Percentiles rank a stretch among this genome's conserved stretches.
Conservation (phyloP, 1,140 invertebrate genomes). For the Drosophila littoralis region DNA sequence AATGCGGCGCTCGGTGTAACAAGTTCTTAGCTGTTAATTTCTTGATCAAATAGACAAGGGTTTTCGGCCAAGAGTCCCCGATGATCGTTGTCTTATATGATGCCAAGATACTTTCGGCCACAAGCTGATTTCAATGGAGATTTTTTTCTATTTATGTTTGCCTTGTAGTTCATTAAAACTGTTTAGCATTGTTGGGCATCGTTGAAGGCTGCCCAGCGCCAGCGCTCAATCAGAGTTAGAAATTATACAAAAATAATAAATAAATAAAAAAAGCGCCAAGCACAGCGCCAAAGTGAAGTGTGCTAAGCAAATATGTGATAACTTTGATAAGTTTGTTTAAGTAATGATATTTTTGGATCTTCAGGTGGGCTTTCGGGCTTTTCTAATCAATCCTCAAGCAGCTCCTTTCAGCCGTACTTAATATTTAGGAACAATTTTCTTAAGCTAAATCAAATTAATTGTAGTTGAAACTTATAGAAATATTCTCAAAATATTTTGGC, state of each 20-base stretch:
- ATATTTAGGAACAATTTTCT: no score
- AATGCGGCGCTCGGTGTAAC: constrained; percentile 49
- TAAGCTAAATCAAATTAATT: no score
- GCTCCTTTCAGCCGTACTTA: no score
- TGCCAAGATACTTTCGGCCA: neutral
- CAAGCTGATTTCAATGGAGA: neutral
- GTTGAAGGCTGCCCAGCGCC: constrained; percentile 48
- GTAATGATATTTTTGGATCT: no score
- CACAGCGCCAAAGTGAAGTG: neutral
- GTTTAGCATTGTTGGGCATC: constrained; percentile 71
- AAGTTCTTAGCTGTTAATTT: constrained; percentile 75
- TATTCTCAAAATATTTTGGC: no score
- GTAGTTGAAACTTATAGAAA: no score
- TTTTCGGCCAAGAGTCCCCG: constrained; percentile 27
- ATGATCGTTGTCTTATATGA: constrained; percentile 31
- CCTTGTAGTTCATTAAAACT: constrained; percentile 70
- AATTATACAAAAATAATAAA: constrained; percentile 1
- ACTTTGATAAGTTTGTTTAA: neutral
- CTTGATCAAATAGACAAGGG: constrained; percentile 59
- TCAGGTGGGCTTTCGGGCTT: neutral
- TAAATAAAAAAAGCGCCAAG: neutral
- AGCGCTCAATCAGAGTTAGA: constrained; percentile 47
- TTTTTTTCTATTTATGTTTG: constrained; percentile 39
- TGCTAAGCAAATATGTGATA: neutral
- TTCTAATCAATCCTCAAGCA: no score